phyloP scores from a whole-genome alignment of 1,140 invertebrate species.

The Eufriesea mexicana region DNA sequence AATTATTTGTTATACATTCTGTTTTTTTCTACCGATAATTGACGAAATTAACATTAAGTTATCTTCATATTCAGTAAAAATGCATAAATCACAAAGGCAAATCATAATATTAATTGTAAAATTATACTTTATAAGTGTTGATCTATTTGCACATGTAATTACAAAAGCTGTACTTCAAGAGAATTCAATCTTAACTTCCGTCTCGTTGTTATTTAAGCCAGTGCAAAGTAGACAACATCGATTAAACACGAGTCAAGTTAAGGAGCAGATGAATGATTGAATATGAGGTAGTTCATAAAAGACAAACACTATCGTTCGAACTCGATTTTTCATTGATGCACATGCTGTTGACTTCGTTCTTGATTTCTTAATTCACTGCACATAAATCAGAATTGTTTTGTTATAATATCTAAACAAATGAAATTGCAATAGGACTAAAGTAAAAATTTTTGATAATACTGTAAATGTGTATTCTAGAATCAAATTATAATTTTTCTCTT shows the following conservation, averaged over 20 bases:
- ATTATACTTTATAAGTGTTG: neutral
- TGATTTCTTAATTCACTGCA: conserved; percentile 6
- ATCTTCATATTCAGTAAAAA: neutral
- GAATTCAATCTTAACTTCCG: conserved; percentile 7
- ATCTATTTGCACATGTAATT: neutral
- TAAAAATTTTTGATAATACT: neutral
- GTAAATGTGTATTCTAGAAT: neutral
- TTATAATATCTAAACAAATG: neutral
- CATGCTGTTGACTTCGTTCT: neutral
- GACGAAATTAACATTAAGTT: neutral
- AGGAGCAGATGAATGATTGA: neutral
- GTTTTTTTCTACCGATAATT: neutral
- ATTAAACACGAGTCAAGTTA: neutral
- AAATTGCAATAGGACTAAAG: neutral
- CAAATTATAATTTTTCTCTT: neutral
- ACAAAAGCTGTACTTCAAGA: neutral
- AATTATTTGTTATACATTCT: too few relatives aligned
- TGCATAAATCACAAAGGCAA: neutral
- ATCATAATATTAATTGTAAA: conserved; percentile 1
- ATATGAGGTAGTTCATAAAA: neutral
- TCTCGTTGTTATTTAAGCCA: neutral
- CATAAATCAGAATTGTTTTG: neutral
- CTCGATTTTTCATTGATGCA: conserved; percentile 19
- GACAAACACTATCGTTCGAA: neutral
- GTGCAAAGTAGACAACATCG: too few relatives aligned